Percentiles rank a stretch among this genome's conserved stretches.
These are phyloP conservation scores for Argopecten irradians DNA, from an alignment of 1,140 invertebrate species.

Conservation along the genomic window DNA sequence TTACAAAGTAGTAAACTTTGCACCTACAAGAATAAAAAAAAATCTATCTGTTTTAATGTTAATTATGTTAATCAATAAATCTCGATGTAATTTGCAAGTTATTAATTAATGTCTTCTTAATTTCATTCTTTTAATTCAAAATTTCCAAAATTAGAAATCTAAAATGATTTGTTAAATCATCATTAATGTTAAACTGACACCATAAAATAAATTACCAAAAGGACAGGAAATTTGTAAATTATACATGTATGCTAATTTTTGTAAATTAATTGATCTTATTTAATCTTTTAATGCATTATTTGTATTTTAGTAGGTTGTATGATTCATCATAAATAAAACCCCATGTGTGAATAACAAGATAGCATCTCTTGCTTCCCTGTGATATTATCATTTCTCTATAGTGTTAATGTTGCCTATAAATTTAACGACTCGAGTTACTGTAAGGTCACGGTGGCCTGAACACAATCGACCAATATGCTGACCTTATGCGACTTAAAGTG, in stretches of 20 bases:
- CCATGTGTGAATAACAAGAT: neutral
- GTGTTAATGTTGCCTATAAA: slow-evolving; percentile 15
- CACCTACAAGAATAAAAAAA: no score
- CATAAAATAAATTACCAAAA: neutral
- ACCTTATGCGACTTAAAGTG: neutral
- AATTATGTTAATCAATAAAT: no score
- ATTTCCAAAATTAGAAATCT: neutral
- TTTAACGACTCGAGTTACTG: neutral
- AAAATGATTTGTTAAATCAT: neutral
- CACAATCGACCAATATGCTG: neutral
- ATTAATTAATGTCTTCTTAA: no score
- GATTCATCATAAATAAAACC: neutral
- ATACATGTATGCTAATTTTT: neutral
- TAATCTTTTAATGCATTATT: neutral
- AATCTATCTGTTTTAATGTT: no score
- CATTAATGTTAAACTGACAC: neutral
- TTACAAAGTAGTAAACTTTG: no score
- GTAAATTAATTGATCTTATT: neutral
- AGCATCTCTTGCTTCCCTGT: neutral
- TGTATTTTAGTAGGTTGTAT: neutral
- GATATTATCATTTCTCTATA: neutral
- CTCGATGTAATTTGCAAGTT: no score
- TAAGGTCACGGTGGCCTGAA: neutral
- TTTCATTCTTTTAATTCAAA: neutral
- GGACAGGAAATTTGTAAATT: neutral